These are phyloP conservation scores for Spondyliosoma cantharus DNA, from an alignment of 2,797 vertebrate species.

Conservation along the genomic window DNA sequence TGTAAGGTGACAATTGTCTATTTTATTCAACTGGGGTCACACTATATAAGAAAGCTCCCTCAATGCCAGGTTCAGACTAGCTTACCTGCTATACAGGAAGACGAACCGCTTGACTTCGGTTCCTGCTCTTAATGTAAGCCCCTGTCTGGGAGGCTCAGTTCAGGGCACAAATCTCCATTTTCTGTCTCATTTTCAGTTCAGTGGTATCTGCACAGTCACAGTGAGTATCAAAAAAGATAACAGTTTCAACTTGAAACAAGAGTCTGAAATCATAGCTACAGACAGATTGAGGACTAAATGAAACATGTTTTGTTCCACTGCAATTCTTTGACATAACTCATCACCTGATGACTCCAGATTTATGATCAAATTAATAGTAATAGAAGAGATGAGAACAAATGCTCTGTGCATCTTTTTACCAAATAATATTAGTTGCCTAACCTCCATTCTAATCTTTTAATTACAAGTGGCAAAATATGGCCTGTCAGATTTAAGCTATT, in stretches of 20 bases:
- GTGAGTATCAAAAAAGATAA: constrained; percentile 25
- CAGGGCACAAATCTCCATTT: constrained; percentile 26
- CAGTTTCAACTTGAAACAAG: constrained; percentile 8
- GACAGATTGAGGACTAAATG: neutral
- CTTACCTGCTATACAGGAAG: neutral
- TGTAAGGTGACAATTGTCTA: neutral
- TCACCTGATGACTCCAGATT: neutral
- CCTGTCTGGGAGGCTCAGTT: constrained; percentile 4
- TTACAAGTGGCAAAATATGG: neutral
- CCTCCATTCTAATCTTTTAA: neutral
- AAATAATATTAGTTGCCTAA: neutral
- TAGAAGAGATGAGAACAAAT: neutral
- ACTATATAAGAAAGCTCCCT: neutral
- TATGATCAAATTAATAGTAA: neutral
- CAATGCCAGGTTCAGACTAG: neutral
- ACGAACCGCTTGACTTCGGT: neutral
- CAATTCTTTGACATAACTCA: neutral
- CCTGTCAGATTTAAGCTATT: too few relatives aligned
- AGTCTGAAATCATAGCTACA: constrained; percentile 2
- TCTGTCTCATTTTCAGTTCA: constrained; percentile 1
- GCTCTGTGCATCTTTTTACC: neutral
- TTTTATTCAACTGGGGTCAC: neutral
- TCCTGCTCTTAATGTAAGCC: constrained; percentile 8
- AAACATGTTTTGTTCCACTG: constrained; percentile 3
- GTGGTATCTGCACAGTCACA: constrained; percentile 4